Conservation (phyloP, 2,797 vertebrate genomes). For the Phyllotis vaccarum region DNA sequence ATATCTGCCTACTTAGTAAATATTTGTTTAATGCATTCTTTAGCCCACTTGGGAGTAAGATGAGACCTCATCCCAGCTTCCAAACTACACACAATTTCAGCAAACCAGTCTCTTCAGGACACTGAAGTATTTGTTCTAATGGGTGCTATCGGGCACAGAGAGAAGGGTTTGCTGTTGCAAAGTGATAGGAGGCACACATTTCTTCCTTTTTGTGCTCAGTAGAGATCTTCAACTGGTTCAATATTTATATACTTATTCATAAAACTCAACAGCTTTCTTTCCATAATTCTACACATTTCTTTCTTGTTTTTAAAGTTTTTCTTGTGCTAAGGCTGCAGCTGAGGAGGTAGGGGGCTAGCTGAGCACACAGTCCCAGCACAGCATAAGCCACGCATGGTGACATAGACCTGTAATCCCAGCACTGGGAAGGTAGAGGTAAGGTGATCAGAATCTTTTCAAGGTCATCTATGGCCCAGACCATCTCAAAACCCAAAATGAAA, state of each 20-base stretch:
- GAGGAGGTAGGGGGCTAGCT: background rate
- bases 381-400: background rate
- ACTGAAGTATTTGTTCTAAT: conserved; percentile 25
- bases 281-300: background rate
- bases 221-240: background rate
- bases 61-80: conserved; percentile 4
- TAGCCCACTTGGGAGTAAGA: background rate
- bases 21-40: conserved; percentile 33
- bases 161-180: background rate
- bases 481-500: background rate
- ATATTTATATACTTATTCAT: background rate
- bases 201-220: background rate
- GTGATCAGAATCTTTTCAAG: background rate
- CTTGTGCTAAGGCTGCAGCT: background rate
- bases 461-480: background rate
- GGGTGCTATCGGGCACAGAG: background rate
- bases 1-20: conserved; percentile 2
- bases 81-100: background rate
- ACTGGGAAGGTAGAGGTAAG: background rate
- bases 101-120: background rate
- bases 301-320: conserved; percentile 38
- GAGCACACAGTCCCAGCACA: background rate
- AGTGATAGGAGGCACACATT: background rate
- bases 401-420: background rate
- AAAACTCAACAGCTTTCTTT: conserved; percentile 23